These are phyloP conservation scores for Polypedilum vanderplanki DNA, from an alignment of 1,140 invertebrate species.

Conservation along the genomic window DNA sequence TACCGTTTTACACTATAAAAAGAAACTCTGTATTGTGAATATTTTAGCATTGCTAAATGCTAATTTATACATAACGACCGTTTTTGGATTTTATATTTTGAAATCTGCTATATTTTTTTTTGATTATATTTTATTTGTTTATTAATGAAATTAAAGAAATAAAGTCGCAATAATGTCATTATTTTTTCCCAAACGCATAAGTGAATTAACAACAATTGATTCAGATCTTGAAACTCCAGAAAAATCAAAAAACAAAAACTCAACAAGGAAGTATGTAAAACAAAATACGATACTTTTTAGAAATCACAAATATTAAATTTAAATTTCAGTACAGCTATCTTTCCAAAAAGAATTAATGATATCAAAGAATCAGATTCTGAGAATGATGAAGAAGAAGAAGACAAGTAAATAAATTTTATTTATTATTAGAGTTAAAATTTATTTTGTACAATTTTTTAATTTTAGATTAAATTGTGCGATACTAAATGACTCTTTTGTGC, in stretches of 20 bases:
- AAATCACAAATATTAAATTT: not conserved
- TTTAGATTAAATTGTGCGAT: constrained; percentile 41
- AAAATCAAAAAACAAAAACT: constrained; percentile 34
- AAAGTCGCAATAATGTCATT: too few species aligned
- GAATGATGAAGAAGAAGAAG: constrained; percentile 38
- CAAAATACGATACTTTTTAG: not conserved
- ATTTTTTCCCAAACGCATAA: constrained; percentile 35
- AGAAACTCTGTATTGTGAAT: too few species aligned
- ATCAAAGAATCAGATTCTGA: constrained; percentile 40
- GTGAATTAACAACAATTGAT: constrained; percentile 38
- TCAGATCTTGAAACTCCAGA: constrained; percentile 40
- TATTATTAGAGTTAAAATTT: not conserved
- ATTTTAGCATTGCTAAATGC: too few species aligned
- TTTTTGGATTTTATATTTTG: too few species aligned
- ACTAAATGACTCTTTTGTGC: constrained; percentile 41
- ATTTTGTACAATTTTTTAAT: not conserved
- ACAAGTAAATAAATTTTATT: constrained; percentile 32
- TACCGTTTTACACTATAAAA: too few species aligned
- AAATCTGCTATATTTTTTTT: too few species aligned
- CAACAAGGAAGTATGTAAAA: constrained; percentile 27
- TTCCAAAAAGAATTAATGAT: constrained; percentile 37
- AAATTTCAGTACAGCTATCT: not conserved
- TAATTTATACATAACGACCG: too few species aligned
- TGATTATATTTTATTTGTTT: too few species aligned
- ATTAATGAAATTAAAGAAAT: too few species aligned